These are phyloP conservation scores for Zaprionus kolodkinae DNA, from an alignment of 1,140 invertebrate genomes.

Conservation along the genomic window DNA sequence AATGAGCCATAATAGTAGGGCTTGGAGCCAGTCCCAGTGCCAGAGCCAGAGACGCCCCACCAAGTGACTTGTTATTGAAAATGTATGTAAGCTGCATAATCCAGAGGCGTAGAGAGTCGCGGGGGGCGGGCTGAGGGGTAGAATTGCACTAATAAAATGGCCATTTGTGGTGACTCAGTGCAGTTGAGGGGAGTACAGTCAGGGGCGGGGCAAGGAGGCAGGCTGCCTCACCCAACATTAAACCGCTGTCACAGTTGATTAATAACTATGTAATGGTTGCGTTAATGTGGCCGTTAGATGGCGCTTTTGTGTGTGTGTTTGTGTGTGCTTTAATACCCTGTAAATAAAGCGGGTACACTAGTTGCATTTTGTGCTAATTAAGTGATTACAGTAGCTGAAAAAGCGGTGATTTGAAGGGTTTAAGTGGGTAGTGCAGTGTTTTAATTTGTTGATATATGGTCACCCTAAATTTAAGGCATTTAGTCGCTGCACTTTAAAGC, in stretches of 20 bases:
- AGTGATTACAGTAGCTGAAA: too few relatives aligned
- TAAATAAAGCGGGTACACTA: background rate
- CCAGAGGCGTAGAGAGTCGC: background rate
- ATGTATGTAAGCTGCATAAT: conserved; percentile 27
- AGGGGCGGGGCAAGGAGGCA: background rate
- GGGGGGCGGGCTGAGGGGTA: background rate
- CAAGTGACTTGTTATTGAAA: conserved; percentile 38
- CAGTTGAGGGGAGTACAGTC: background rate
- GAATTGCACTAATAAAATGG: background rate
- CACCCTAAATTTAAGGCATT: background rate
- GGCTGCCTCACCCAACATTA: background rate
- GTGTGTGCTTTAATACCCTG: background rate
- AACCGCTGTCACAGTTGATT: conserved; percentile 43
- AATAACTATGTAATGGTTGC: conserved; percentile 42
- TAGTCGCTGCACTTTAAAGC: too few relatives aligned
- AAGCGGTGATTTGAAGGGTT: too few relatives aligned
- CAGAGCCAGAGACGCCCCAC: background rate
- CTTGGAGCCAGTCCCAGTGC: background rate
- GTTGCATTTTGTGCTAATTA: background rate
- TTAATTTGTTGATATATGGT: background rate
- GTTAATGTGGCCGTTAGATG: conserved; percentile 39
- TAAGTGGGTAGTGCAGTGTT: background rate
- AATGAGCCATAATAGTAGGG: conserved; percentile 32
- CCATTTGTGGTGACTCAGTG: conserved; percentile 48
- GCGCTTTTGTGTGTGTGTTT: background rate